Percentiles rank a stretch among this genome's conserved stretches.
Evolutionary conservation across 2,113 vertebrate species (phyloP).

Genomic region (human (Homo sapiens)): DNA sequence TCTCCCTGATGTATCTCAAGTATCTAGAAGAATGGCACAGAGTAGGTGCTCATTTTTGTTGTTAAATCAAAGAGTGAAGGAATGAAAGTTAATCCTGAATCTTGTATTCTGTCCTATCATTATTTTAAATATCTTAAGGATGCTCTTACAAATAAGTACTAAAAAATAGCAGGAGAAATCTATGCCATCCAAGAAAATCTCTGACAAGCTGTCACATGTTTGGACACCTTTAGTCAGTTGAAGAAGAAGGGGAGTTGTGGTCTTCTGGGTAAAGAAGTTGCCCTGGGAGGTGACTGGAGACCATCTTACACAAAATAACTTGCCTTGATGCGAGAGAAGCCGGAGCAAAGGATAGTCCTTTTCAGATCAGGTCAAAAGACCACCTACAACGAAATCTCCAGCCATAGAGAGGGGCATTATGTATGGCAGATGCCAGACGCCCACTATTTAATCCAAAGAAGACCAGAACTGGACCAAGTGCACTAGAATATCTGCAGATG

Average conservation of each 20-base stretch:
- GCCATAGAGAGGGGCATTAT: neutral
- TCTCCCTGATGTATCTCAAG: neutral
- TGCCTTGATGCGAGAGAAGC: neutral
- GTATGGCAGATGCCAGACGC: too few relatives aligned
- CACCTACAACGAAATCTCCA: neutral
- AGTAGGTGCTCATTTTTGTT: neutral
- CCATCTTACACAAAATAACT: neutral
- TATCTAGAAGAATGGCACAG: neutral
- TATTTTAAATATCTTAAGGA: neutral
- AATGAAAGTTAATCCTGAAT: neutral
- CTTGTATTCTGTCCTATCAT: neutral
- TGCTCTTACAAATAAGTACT: neutral
- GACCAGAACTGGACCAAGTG: neutral
- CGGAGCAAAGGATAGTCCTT: neutral
- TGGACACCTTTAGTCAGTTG: too few relatives aligned
- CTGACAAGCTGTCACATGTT: neutral
- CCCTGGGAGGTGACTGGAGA: neutral
- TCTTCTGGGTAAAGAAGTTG: neutral
- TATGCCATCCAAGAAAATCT: neutral
- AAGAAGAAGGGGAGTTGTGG: neutral
- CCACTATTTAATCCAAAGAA: neutral
- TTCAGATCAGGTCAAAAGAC: neutral
- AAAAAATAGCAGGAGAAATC: neutral
- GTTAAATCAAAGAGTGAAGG: neutral
- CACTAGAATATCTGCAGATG: too few relatives aligned